A percentile compares a stretch with the other conserved stretches of the same genome.
These are phyloP conservation scores for Luffia ferchaultella DNA, from an alignment of 2,888 invertebrate species.

Conservation along the genomic window DNA sequence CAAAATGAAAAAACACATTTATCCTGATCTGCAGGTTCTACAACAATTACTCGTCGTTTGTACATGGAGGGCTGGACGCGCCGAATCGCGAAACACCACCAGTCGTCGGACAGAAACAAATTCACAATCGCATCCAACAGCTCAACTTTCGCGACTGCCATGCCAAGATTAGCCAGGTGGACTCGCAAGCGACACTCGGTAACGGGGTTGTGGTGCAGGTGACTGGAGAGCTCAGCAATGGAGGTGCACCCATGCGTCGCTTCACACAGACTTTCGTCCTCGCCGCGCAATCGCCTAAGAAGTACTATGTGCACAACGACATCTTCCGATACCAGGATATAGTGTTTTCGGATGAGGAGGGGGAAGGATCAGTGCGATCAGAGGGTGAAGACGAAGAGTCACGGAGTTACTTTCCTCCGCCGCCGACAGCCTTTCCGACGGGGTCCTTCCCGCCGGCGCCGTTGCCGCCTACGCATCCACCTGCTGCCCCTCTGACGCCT, in stretches of 20 bases:
- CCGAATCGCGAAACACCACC: slow-evolving; percentile 84
- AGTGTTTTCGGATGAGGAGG: slow-evolving; percentile 69
- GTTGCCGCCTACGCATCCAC: slow-evolving; percentile 18
- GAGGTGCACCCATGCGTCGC: slow-evolving; percentile 95
- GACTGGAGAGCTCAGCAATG: slow-evolving; percentile 95
- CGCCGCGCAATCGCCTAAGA: slow-evolving; percentile 94
- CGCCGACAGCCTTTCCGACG: slow-evolving; percentile 31
- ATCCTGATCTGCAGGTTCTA: slow-evolving; percentile 93
- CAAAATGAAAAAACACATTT: no score
- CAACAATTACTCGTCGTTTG: slow-evolving; percentile 94
- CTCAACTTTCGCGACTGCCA: slow-evolving; percentile 96
- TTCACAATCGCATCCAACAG: slow-evolving; percentile 94
- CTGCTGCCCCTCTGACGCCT: slow-evolving; percentile 19
- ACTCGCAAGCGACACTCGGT: slow-evolving; percentile 92
- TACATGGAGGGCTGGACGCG: slow-evolving; percentile 91
- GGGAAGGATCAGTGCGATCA: slow-evolving; percentile 58
- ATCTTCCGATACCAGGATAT: slow-evolving; percentile 94
- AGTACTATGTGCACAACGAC: slow-evolving; percentile 98
- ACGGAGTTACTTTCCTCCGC: slow-evolving; percentile 31
- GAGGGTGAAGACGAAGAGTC: slow-evolving; percentile 72
- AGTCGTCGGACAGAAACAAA: slow-evolving; percentile 91
- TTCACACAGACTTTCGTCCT: slow-evolving; percentile 98
- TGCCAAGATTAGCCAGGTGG: slow-evolving; percentile 97
- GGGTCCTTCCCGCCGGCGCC: slow-evolving; percentile 32
- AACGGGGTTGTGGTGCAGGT: slow-evolving; percentile 97